A percentile compares a stretch with the other conserved stretches of the same genome.
Conservation (phyloP, 92 coral and sea anemone genomes). For the Diadumene lineata region DNA sequence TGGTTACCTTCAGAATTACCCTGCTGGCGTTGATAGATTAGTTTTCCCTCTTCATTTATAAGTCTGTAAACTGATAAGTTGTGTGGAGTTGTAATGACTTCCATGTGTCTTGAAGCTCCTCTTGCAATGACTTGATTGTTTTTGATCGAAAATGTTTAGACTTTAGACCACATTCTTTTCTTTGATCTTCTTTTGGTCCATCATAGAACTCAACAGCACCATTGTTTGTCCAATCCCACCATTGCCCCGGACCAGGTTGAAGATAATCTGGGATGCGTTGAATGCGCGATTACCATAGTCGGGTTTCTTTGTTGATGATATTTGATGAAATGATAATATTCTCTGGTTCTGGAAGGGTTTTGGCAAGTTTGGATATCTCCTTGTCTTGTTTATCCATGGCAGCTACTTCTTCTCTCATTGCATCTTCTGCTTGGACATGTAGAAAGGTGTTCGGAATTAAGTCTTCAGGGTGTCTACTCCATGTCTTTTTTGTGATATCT, state of each 20-base stretch:
- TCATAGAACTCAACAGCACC: slow-evolving; percentile 41
- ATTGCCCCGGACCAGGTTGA: slow-evolving; percentile 8
- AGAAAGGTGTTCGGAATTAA: slow-evolving; percentile 38
- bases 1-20: not conserved
- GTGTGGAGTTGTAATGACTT: not conserved
- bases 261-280: slow-evolving; percentile 30
- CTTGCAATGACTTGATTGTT: slow-evolving; percentile 1
- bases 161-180: slow-evolving; percentile 5
- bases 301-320: slow-evolving; percentile 18
- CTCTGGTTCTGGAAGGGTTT: slow-evolving; percentile 5
- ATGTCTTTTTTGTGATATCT: slow-evolving; percentile 34
- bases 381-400: slow-evolving; percentile 17
- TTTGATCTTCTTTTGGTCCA: slow-evolving; percentile 16
- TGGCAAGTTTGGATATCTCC: slow-evolving; percentile 35
- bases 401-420: not conserved
- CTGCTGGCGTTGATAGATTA: slow-evolving; percentile 12
- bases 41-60: slow-evolving; percentile 19
- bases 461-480: slow-evolving; percentile 37
- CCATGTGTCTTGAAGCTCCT: not conserved
- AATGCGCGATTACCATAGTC: slow-evolving; percentile 47
- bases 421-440: slow-evolving; percentile 40
- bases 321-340: slow-evolving; percentile 25
- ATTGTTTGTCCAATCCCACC: slow-evolving; percentile 46
- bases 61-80: slow-evolving; percentile 22
- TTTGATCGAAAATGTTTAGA: slow-evolving; percentile 19